These are phyloP conservation scores for Pseudopleuronectes americanus DNA, from an alignment of 2,797 vertebrate species.

Conservation along the genomic window DNA sequence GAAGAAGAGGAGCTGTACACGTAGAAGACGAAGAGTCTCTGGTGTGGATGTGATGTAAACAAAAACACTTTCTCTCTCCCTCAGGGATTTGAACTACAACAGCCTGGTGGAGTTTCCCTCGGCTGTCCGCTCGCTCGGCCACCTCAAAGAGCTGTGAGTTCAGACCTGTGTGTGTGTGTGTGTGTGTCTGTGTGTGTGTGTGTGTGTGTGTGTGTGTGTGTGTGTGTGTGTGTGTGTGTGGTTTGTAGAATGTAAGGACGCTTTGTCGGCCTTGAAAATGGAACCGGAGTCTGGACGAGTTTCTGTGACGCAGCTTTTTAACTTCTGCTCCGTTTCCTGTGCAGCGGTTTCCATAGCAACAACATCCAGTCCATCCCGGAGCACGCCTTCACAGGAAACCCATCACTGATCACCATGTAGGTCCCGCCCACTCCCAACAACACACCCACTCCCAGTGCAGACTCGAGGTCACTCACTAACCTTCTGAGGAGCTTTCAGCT, in stretches of 20 bases:
- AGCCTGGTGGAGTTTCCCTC: slow-evolving; percentile 90
- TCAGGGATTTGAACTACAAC: slow-evolving; percentile 96
- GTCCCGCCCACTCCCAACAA: slow-evolving; percentile 53
- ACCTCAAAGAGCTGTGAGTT: slow-evolving; percentile 96
- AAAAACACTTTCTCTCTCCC: neutral
- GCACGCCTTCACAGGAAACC: slow-evolving; percentile 92
- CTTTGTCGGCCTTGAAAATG: no score
- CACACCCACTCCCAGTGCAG: no score
- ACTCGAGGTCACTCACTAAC: neutral
- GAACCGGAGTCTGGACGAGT: no score
- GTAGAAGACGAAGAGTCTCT: no score
- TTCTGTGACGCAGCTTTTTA: no score
- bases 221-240: no score
- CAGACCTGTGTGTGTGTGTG: neutral
- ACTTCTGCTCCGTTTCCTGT: slow-evolving; percentile 51
- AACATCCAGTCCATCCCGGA: slow-evolving; percentile 94
- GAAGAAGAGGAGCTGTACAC: no score
- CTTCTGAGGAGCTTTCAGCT: neutral
- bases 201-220: no score
- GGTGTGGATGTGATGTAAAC: no score
- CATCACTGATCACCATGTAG: slow-evolving; percentile 93
- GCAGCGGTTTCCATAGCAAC: slow-evolving; percentile 95
- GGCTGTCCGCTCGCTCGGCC: slow-evolving; percentile 88
- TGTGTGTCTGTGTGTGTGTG: no score
- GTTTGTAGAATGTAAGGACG: no score